Conservation (phyloP, 2,797 vertebrate species). For the Chromobotia macracanthus region DNA sequence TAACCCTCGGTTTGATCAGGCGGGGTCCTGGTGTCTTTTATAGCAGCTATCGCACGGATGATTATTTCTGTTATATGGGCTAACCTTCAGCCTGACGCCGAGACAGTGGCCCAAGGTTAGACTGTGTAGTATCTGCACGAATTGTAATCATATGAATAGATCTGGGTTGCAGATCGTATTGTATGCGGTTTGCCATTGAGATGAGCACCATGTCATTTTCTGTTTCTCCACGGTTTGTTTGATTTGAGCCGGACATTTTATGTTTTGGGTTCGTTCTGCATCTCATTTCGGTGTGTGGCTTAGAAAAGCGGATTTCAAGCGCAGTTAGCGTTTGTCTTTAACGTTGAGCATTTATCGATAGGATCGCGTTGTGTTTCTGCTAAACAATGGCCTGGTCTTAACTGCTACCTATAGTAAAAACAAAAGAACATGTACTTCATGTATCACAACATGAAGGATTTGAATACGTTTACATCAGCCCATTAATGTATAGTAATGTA, state of each 20-base stretch:
- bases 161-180: background rate
- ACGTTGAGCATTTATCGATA: background rate
- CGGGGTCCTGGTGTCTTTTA: background rate
- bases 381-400: background rate
- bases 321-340: background rate
- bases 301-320: background rate
- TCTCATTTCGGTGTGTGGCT: background rate
- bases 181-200: background rate
- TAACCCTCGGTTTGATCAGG: conserved; percentile 4
- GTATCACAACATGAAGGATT: too few relatives aligned
- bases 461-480: background rate
- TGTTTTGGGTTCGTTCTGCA: background rate
- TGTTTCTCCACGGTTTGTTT: conserved; percentile 7
- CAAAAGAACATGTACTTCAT: too few relatives aligned
- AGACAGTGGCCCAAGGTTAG: conserved; percentile 44
- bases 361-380: background rate
- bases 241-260: conserved; percentile 24
- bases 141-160: background rate
- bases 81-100: conserved; percentile 29
- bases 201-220: conserved; percentile 12
- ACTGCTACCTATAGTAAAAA: background rate
- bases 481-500: conserved; percentile 9
- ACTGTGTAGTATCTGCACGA: background rate
- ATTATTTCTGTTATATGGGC: background rate
- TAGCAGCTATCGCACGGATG: background rate